Base-by-base conservation (phyloP, 2,888 invertebrate genomes). In the Formica aserva region DNA sequence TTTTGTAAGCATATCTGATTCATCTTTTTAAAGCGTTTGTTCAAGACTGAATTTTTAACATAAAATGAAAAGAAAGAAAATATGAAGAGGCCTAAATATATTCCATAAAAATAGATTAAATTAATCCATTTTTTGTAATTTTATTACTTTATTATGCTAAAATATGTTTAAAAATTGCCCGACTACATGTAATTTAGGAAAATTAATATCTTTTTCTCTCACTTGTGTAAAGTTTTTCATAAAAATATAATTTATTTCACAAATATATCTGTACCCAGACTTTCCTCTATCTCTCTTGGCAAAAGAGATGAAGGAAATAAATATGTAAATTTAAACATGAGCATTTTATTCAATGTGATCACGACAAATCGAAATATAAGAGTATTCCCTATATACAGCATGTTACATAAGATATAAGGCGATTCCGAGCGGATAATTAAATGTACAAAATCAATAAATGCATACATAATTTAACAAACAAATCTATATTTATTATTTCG, bases 21-120 rank as follows among this genome's bases (percentile, higher is more conserved):
- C 26, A 45, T 78, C 60, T 32, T 38, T 48, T 66, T 32, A 48
- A 62, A 78, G 72, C 60, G 74, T 87, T 84, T 74, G 81, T 89
- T 87, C 86, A 92, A 92, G 92, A 92, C 92, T 92, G 92, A 92
- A 87, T 84, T 89, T 86, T 85, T 75, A 86, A 86, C 90, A 86
- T 77, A 67, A 86, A 63, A 81, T 45, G 26, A 26, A 26, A 41
- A 65, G 66, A 72, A 67, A 71, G 76, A 45, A 71, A 32, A 32
- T 6, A 38, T 18, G 26, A 76, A 71, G 66, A 77, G 38, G 5
- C 8, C 8, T 52, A n/a, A 48, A 8, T 67, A 52, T 57, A 72
- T 38, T 29, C 15, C 1, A 74, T 1, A 62, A 75, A 62, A 18
- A 6, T 62, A 45, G 11, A 62, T 48, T 71, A 18, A n/a, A 29